Evolutionary conservation across 2,113 vertebrate species (phyloP), one percentile per base, ranked within the genome.

Genomic region (Nycticorax nycticorax): DNA sequence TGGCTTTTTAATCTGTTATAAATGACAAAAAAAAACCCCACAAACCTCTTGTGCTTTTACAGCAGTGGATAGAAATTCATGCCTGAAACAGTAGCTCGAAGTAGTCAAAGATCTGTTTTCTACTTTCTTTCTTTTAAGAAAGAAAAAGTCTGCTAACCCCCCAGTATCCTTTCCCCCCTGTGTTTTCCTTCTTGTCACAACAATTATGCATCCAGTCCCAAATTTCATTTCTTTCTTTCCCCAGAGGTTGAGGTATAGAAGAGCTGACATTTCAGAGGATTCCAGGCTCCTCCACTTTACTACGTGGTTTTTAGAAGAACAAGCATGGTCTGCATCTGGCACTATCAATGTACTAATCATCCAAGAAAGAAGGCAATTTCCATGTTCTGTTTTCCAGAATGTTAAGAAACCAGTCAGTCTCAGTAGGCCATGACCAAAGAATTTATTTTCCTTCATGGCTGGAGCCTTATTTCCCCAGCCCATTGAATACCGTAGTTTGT

Each of bases 131-230:
- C 39, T 41, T 62, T 59, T 19, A 74, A 68, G 28, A 39, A 66
- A 53, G 30, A 73, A 57, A 27, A 57, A 7, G 8, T 84, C 35
- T 62, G 13, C 8, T 41, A 48, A 8, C 4, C 8, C 4, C 7
- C 9, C 10, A 43, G 12, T n/a, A 66, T 43, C 23, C 14, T 55
- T 62, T 79, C 5, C 18, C 26, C 26, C 6, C 6, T 0, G 0
- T 56, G 5, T 66, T 80, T 87, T 83, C 12, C 57, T 86, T 60
- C 53, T 89, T 6, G 3, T 45, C 22, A 16, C 21, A 76, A 6
- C 15, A 50, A 3, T 15, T 43, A 68, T 8, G 5, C 7, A 57
- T 43, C 18, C 27, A 43, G 27, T 43, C 5, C 10, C 50, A 67
- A 92, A 57, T 2, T 18, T 69, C 20, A 30, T 68, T 10, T 60